A percentile compares a stretch with the other conserved stretches of the same genome.
Evolutionary conservation across 2,797 vertebrate species (phyloP).

Genomic region (Rhinichthys osculus): DNA sequence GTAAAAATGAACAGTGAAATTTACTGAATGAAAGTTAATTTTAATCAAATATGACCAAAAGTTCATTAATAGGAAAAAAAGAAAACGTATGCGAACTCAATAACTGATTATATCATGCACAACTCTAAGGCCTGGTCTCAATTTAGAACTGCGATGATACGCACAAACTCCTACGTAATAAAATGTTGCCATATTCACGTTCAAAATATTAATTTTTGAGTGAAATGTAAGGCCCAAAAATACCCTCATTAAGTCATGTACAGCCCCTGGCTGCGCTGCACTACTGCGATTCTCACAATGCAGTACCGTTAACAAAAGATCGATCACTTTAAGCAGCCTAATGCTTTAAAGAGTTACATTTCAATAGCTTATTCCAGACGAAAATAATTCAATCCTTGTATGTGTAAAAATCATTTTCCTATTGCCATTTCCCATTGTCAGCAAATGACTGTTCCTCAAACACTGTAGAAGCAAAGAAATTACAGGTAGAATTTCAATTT

Average conservation of each 20-base stretch:
- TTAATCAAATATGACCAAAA: background rate
- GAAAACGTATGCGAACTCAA: background rate
- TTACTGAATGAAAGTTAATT: background rate
- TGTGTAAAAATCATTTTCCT: background rate
- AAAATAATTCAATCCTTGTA: slow-evolving; percentile 4
- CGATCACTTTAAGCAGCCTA: background rate
- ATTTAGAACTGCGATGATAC: too few relatives aligned
- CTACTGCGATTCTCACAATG: background rate
- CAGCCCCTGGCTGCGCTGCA: background rate
- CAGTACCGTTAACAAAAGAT: background rate
- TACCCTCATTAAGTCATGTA: background rate
- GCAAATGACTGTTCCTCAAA: slow-evolving; percentile 7
- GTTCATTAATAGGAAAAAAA: background rate
- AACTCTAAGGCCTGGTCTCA: too few relatives aligned
- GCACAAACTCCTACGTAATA: too few relatives aligned
- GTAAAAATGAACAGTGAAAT: background rate
- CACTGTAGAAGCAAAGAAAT: slow-evolving; percentile 11
- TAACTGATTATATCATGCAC: background rate
- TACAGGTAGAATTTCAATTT: slow-evolving; percentile 37
- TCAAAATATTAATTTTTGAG: background rate
- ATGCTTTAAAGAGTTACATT: background rate
- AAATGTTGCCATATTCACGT: too few relatives aligned
- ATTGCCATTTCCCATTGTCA: slow-evolving; percentile 2
- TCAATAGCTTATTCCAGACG: background rate
- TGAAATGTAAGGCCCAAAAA: background rate